Base-by-base conservation (phyloP, 2,888 invertebrate species). In the Spisula subtruncata region DNA sequence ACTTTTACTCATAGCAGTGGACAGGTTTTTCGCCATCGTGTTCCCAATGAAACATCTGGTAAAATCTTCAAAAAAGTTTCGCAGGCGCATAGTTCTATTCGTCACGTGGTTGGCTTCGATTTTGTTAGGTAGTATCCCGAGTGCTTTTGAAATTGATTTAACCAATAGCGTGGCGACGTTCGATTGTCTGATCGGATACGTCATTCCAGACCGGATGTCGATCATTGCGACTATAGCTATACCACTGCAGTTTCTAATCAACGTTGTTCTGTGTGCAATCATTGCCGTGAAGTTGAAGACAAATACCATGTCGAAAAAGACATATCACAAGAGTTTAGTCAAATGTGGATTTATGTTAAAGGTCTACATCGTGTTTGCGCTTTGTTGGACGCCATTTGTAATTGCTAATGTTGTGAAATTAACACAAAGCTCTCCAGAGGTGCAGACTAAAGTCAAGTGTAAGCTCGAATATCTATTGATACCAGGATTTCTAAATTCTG, bases 401-500 rank as follows among this genome's bases (percentile, higher is more conserved):
- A n/a, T 71, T 8, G 41, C 29, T n/a, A 82, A 60, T 0, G 6
- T 82, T 46, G 41, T 86, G 5, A 48, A 71, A 18, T 46, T 51
- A 18, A 71, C 81, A 12, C 25, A 29, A n/a, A 46, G 25, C n/a
- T 66, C 84, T 5, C 25, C 35, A 14, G 20, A 66, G 29, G 46
- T 25, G 48, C 51, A 71, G 14, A 18, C 16, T 10, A 6, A 10
- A 20, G 8, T 81, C 48, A 46, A 20, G n/a, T 86, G 89, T n/a
- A 82, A 86, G 1, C 35, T 83, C 46, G 66, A 86, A 41, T 86
- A 82, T 29, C n/a, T 81, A 0, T 16, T 80, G 12, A 16, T 83
- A n/a, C 71, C 83, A 0, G 89, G 89, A 2, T 54, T 89, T 8
- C 46, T 89, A 0, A 89, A 89, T 71, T 89, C 89, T 54, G 71